Evolutionary conservation across 2,797 vertebrate genomes (phyloP).

Genomic region (Sebastes jordani): DNA sequence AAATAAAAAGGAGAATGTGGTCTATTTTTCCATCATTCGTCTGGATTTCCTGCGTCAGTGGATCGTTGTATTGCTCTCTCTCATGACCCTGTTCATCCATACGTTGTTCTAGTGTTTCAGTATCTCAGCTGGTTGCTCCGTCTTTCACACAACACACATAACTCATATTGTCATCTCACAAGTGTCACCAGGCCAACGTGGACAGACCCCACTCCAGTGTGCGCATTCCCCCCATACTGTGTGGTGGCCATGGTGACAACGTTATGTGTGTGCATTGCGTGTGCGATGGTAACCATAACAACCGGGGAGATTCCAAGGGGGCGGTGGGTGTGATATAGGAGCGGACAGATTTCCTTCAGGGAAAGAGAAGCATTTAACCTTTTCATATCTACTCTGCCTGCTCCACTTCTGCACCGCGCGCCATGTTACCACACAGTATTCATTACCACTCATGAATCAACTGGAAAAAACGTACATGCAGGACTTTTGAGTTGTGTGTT

Average conservation of each 20-base stretch:
- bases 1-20: background rate
- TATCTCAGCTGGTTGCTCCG: constrained; percentile 14
- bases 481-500: background rate
- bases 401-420: background rate
- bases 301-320: constrained; percentile 10
- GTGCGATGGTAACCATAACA: constrained; percentile 60
- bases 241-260: background rate
- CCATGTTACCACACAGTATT: background rate
- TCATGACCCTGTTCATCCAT: background rate
- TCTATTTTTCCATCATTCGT: background rate
- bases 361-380: constrained; percentile 53
- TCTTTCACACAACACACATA: constrained; percentile 17
- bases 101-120: constrained; percentile 4
- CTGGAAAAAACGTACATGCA: background rate
- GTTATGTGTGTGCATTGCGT: background rate
- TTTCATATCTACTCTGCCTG: constrained; percentile 17
- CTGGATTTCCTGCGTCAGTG: background rate
- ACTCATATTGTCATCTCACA: constrained; percentile 1
- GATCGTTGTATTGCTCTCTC: background rate
- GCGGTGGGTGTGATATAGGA: constrained; percentile 27
- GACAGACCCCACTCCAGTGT: background rate
- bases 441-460: background rate
- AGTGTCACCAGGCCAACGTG: constrained; percentile 29
- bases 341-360: constrained; percentile 46
- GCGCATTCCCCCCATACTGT: constrained; percentile 10